Evolutionary conservation across 2,888 invertebrate species (phyloP).

Genomic region (Sarcophaga carnaria): DNA sequence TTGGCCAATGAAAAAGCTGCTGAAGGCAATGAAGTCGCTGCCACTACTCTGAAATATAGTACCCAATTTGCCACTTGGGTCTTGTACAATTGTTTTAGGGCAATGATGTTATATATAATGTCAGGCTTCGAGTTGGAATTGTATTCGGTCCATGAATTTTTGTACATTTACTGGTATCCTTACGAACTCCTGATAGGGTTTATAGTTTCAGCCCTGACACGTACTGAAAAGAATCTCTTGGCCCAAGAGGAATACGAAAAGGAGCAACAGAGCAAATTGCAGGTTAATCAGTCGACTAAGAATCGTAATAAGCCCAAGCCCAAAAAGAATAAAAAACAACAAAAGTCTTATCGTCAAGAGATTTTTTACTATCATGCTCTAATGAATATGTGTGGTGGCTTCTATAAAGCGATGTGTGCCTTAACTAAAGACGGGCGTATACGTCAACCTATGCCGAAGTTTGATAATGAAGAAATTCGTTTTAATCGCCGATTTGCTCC

Average conservation of each 20-base stretch:
- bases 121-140: conserved; percentile 97
- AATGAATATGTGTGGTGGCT: conserved; percentile 97
- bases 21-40: conserved; percentile 89
- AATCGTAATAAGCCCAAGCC: conserved; percentile 82
- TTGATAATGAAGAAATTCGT: conserved; percentile 96
- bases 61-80: conserved; percentile 89
- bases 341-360: conserved; percentile 91
- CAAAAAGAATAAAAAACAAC: conserved; percentile 83
- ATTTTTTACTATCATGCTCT: conserved; percentile 94
- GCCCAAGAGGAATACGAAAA: conserved; percentile 86
- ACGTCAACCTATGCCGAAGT: conserved; percentile 91
- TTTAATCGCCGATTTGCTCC: conserved; percentile 97
- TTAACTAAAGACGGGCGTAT: conserved; percentile 94
- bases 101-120: conserved; percentile 96
- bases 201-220: conserved; percentile 93
- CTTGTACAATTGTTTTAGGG: conserved; percentile 94
- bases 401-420: conserved; percentile 96
- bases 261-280: conserved; percentile 79
- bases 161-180: conserved; percentile 97
- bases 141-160: conserved; percentile 97
- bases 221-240: conserved; percentile 92
- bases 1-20: conserved; percentile 85
- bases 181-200: conserved; percentile 97
- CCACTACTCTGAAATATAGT: conserved; percentile 85
- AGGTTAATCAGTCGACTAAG: conserved; percentile 73